Evolutionary conservation across 2,797 vertebrate species (phyloP), one percentile per base, ranked within the genome.

Genomic region (Eidolon dupreanum): DNA sequence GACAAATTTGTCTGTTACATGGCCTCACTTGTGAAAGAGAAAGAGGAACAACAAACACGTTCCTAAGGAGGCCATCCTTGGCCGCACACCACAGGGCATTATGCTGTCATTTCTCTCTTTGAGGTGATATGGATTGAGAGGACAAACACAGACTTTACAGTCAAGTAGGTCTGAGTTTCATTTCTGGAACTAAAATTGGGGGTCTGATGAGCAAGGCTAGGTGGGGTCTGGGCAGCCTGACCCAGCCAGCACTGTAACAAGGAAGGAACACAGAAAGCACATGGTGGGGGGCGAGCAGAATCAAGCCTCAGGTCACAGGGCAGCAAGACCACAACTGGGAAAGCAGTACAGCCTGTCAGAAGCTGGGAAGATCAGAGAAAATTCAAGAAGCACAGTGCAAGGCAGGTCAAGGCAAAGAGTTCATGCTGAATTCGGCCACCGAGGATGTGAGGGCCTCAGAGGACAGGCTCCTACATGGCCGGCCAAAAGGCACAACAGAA

Each of bases 181-280:
- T 9, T 38, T 12, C 68, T 22, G 36, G 59, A 61, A 33, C n/a
- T 19, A 38, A 78, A 65, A 13, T 8, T 0, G 0, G 17, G 31
- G 13, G 24, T 17, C 68, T 10, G 49, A 2, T 10, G 36, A 65
- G 43, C 31, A 28, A 57, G 6, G 7, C 5, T 2, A 28, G 36
- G 41, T 46, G 8, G 26, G 36, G 13, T 38, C 31, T n/a, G 43
- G 55, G 81, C 26, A 57, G 20, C 26, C 36, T 11, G 8, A 33
- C 57, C 3, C 1, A 0, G 41, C 4, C 51, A 10, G 1, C 1
- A 4, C 36, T 16, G 8, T 8, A 17, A 15, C 0, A 1, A 26
- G 59, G n/a, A 33, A 79, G 51, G 61, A 66, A 33, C 20, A 6
- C 63, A 49, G 57, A 73, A 24, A 22, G 10, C 4, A 6, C 36